phyloP scores from a whole-genome alignment of 2,113 vertebrate genomes.

The Todiramphus chloris region DNA sequence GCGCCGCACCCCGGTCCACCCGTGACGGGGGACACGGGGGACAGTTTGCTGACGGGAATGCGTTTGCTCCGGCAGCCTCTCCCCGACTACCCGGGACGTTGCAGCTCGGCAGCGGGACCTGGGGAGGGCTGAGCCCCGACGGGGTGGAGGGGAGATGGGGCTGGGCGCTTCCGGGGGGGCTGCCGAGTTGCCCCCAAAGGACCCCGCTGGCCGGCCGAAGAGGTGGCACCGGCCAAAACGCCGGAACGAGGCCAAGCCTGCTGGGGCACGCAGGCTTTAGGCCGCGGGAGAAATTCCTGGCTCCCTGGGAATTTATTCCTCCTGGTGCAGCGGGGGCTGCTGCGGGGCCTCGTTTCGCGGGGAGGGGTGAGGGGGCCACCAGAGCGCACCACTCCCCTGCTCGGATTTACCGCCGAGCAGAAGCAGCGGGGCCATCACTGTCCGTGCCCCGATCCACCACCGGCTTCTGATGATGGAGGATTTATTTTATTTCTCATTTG shows the following conservation, averaged over 20 bases:
- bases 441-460: background rate
- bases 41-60: background rate
- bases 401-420: background rate
- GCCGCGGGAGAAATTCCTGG: background rate
- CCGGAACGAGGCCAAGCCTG: background rate
- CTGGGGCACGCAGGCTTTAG: background rate
- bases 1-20: background rate
- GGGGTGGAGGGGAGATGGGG: background rate
- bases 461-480: background rate
- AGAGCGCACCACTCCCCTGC: background rate
- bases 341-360: background rate
- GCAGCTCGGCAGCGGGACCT: background rate
- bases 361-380: too few species aligned
- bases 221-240: background rate
- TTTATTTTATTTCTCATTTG: background rate
- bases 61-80: background rate
- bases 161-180: background rate
- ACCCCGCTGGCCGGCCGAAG: background rate
- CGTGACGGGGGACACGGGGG: background rate
- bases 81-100: background rate
- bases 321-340: background rate
- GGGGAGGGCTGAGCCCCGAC: background rate
- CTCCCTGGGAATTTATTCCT: background rate
- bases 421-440: background rate
- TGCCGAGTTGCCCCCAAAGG: background rate